Conservation (phyloP, 2,888 invertebrate species). For the Hesperia comma region DNA sequence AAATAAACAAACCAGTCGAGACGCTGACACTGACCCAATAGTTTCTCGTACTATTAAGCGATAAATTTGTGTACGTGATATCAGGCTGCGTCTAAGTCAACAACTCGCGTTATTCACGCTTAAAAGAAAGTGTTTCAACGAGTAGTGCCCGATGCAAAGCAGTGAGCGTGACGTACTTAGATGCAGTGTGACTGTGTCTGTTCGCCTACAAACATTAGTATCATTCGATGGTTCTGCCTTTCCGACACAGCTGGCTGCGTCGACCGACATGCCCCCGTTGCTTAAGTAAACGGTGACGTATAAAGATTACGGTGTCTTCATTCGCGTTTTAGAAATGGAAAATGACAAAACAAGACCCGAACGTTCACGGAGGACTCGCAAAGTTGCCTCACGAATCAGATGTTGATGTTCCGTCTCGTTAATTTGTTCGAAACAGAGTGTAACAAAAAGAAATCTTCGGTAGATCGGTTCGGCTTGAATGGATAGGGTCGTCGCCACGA, state of each 20-base stretch:
- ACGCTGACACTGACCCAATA: slow-evolving; percentile 70
- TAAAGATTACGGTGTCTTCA: slow-evolving; percentile 21
- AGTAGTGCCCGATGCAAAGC: slow-evolving; percentile 50
- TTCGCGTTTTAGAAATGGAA: slow-evolving; percentile 7
- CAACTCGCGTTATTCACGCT: slow-evolving; percentile 53
- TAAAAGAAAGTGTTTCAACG: slow-evolving; percentile 76
- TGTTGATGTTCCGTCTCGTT: slow-evolving; percentile 50
- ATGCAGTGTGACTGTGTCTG: slow-evolving; percentile 61
- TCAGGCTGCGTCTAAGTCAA: not conserved
- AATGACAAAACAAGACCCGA: not conserved
- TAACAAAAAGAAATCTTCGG: slow-evolving; percentile 73
- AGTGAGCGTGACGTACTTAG: slow-evolving; percentile 65
- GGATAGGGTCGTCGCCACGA: slow-evolving; percentile 77
- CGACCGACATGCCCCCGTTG: slow-evolving; percentile 61
- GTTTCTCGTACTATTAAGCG: slow-evolving; percentile 42
- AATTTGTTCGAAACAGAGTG: slow-evolving; percentile 67
- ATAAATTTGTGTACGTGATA: not conserved
- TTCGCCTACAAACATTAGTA: slow-evolving; percentile 61
- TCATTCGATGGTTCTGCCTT: slow-evolving; percentile 65
- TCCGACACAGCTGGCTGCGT: slow-evolving; percentile 70
- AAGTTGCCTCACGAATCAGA: slow-evolving; percentile 32
- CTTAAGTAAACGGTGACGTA: slow-evolving; percentile 43
- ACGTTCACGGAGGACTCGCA: not conserved
- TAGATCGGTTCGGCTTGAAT: slow-evolving; percentile 77
- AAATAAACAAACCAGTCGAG: slow-evolving; percentile 74